Evolutionary conservation across 1,140 invertebrate species (phyloP).

Genomic region (Temnothorax longispinosus): DNA sequence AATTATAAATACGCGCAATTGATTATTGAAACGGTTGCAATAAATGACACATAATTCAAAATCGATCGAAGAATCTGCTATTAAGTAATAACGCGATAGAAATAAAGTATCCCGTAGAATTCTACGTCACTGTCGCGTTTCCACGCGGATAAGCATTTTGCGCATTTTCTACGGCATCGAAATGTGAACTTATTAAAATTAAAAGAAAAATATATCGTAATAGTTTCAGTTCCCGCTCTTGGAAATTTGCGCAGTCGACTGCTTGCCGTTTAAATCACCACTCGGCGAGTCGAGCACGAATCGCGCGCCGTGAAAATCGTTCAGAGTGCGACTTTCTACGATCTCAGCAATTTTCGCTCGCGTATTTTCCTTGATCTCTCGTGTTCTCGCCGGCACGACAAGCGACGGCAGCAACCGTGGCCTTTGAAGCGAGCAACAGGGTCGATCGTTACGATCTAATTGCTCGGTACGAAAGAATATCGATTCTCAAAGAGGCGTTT

Average conservation of each 20-base stretch:
- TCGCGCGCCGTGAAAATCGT: not conserved
- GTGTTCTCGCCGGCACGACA: slow-evolving; percentile 11
- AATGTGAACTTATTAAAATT: not conserved
- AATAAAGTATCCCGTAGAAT: not conserved
- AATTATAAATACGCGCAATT: not conserved
- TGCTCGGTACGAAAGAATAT: slow-evolving; percentile 59
- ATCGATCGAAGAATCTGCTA: not conserved
- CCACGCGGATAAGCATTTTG: not conserved
- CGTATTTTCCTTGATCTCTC: slow-evolving; percentile 30
- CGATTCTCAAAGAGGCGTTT: slow-evolving; percentile 49
- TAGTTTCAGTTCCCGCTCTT: not conserved
- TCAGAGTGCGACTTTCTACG: slow-evolving; percentile 20
- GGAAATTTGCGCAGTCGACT: not conserved
- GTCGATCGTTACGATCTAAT: slow-evolving; percentile 63
- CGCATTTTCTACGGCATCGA: not conserved
- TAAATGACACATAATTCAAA: not conserved
- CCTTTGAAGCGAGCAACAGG: slow-evolving; percentile 56
- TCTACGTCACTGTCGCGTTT: not conserved
- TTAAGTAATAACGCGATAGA: not conserved
- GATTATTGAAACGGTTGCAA: not conserved
- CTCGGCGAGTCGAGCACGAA: not conserved
- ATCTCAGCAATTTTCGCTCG: slow-evolving; percentile 17
- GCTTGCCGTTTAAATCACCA: not conserved
- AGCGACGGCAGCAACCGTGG: slow-evolving; percentile 24
- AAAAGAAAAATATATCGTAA: not conserved